phyloP scores from a whole-genome alignment of 1,140 invertebrate species.

The Archivesica marissinica region DNA sequence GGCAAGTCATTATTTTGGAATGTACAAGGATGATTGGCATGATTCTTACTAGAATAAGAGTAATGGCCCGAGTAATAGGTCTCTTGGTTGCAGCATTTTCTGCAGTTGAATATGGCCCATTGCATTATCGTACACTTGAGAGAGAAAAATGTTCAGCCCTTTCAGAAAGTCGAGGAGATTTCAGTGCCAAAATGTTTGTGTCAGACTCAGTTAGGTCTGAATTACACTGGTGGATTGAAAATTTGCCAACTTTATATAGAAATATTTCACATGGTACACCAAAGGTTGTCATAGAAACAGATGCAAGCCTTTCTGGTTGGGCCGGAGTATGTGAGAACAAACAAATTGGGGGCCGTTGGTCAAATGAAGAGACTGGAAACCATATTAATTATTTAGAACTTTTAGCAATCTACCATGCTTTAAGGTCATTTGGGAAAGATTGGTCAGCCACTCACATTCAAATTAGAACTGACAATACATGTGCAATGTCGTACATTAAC shows the following conservation, averaged over 20 bases:
- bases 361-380: background rate
- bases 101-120: conserved; percentile 43
- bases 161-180: conserved; percentile 23
- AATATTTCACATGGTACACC: background rate
- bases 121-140: conserved; percentile 55
- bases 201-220: background rate
- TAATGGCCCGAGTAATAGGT: conserved; percentile 24
- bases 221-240: conserved; percentile 21
- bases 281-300: conserved; percentile 8
- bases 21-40: background rate
- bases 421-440: background rate
- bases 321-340: background rate
- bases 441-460: background rate
- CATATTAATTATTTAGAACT: conserved; percentile 12
- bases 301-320: background rate
- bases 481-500: background rate
- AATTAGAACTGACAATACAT: background rate
- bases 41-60: conserved; percentile 7
- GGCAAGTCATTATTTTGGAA: background rate
- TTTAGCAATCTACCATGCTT: background rate
- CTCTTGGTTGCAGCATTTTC: conserved; percentile 33
- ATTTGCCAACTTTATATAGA: background rate
- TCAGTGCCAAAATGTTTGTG: conserved; percentile 24
- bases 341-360: conserved; percentile 8
- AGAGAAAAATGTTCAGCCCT: conserved; percentile 31